Evolutionary conservation across 2,113 vertebrate species (phyloP).

Genomic region (Eleginops maclovinus): DNA sequence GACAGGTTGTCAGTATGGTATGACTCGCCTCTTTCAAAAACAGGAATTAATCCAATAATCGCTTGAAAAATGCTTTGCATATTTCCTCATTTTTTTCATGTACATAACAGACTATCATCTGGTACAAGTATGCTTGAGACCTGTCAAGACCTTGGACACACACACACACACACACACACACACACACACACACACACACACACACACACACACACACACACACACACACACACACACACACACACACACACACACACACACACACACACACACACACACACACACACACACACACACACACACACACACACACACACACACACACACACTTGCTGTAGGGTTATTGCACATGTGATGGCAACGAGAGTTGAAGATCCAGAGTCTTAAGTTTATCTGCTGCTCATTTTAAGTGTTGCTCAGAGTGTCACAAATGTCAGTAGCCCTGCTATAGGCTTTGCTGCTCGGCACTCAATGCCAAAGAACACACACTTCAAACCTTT

Average conservation of each 20-base stretch:
- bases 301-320: not conserved
- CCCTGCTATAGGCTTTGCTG: constrained; percentile 32
- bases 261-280: not conserved
- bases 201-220: not conserved
- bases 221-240: not conserved
- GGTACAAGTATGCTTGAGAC: constrained; percentile 23
- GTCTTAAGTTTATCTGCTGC: constrained; percentile 37
- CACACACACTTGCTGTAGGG: constrained; percentile 8
- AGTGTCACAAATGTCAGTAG: constrained; percentile 50
- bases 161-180: not conserved
- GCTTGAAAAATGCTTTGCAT: constrained; percentile 53
- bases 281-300: not conserved
- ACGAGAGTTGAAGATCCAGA: not conserved
- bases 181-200: not conserved
- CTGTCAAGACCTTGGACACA: constrained; percentile 46
- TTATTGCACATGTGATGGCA: not conserved
- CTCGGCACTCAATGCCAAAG: constrained; percentile 48
- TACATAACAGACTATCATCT: constrained; percentile 35
- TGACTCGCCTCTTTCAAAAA: constrained; percentile 59
- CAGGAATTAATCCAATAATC: constrained; percentile 78
- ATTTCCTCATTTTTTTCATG: constrained; percentile 53
- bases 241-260: not conserved
- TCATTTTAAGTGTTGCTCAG: constrained; percentile 13
- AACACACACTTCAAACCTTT: constrained; percentile 43
- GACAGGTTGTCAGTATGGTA: constrained; percentile 45